A percentile compares a stretch with the other conserved stretches of the same genome.
Conservation (phyloP, 2,888 invertebrate genomes). For the Drosophila paucipuncta region DNA sequence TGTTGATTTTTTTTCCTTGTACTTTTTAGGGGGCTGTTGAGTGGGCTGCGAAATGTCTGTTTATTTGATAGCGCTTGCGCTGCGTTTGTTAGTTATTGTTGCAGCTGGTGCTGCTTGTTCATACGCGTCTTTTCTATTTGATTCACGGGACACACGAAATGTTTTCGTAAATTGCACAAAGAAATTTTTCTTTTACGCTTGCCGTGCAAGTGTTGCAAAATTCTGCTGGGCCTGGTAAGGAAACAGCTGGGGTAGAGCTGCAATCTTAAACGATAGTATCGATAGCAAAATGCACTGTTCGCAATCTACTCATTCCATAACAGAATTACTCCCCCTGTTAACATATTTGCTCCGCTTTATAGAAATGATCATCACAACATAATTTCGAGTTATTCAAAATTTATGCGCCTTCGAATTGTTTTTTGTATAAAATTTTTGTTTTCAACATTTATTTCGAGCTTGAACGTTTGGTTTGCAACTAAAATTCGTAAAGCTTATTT, state of each 20-base stretch:
- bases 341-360: background rate
- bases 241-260: constrained; percentile 58
- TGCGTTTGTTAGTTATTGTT: constrained; percentile 11
- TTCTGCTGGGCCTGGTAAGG: constrained; percentile 24
- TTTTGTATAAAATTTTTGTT: constrained; percentile 18
- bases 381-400: background rate
- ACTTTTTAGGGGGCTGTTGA: constrained; percentile 1
- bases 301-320: constrained; percentile 8
- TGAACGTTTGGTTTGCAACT: constrained; percentile 31
- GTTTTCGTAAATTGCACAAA: constrained; percentile 63
- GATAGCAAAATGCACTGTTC: constrained; percentile 21
- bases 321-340: constrained; percentile 33
- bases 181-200: constrained; percentile 67
- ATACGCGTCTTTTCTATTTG: constrained; percentile 47
- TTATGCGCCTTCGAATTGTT: constrained; percentile 1
- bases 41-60: constrained; percentile 23
- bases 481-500: constrained; percentile 25
- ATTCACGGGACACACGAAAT: constrained; percentile 45
- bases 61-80: constrained; percentile 9
- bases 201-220: constrained; percentile 59
- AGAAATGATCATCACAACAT: background rate
- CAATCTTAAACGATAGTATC: constrained; percentile 38
- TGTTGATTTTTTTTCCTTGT: constrained; percentile 34
- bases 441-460: constrained; percentile 65
- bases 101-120: constrained; percentile 53